phyloP scores from a whole-genome alignment of 2,113 vertebrate species.

The Zeus faber region DNA sequence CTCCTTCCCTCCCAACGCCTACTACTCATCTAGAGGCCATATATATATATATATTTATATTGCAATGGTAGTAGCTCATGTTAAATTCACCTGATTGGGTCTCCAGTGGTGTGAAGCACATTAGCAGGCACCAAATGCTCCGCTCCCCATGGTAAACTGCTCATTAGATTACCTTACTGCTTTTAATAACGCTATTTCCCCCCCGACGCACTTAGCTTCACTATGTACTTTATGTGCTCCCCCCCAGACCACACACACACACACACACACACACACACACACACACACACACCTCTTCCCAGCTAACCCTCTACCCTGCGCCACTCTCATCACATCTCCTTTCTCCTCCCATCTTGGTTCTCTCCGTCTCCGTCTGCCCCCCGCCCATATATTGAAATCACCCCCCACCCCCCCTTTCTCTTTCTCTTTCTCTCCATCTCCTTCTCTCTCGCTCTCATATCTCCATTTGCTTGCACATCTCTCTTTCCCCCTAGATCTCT shows the following conservation, averaged over 20 bases:
- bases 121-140: constrained; percentile 28
- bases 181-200: constrained; percentile 48
- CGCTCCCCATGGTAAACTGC: constrained; percentile 23
- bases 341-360: no score
- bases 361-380: not conserved
- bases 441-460: not conserved
- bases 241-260: not conserved
- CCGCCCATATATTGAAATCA: no score
- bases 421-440: not conserved
- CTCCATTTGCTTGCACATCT: not conserved
- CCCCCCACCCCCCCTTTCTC: constrained; percentile 5
- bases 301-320: no score
- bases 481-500: constrained; percentile 4
- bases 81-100: constrained; percentile 25
- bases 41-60: no score
- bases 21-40: no score
- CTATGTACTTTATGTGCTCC: constrained; percentile 35
- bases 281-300: constrained; percentile 32
- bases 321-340: no score
- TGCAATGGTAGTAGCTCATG: not conserved
- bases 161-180: constrained; percentile 29
- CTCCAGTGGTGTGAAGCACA: constrained; percentile 22
- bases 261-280: constrained; percentile 26
- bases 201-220: constrained; percentile 36
- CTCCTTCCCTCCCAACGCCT: no score